A percentile compares a stretch with the other conserved stretches of the same genome.
phyloP scores from a whole-genome alignment of 2,113 vertebrate species.

The Athene cunicularia region DNA sequence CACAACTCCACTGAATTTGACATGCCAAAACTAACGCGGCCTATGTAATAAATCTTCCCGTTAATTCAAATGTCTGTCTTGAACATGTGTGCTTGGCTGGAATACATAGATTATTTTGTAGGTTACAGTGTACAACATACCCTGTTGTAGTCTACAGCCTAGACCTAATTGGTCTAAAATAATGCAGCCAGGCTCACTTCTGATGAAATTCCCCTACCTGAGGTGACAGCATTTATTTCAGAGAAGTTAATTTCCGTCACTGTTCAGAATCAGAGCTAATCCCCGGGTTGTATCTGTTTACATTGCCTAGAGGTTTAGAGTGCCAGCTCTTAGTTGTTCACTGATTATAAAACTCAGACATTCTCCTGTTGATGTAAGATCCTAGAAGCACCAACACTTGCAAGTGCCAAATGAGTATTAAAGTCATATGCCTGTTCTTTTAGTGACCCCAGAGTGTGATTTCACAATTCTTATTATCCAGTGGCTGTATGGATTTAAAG shows the following conservation, averaged over 20 bases:
- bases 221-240: neutral
- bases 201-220: neutral
- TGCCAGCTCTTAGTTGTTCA: neutral
- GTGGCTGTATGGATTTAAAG: neutral
- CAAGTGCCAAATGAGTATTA: neutral
- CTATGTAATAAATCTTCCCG: neutral
- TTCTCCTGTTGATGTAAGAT: neutral
- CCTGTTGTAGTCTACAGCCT: neutral
- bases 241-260: neutral
- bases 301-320: neutral
- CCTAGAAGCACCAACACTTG: neutral
- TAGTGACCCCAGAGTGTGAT: neutral
- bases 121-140: accelerated
- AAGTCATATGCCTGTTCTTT: neutral
- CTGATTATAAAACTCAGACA: neutral
- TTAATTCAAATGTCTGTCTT: neutral
- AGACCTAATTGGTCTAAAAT: neutral
- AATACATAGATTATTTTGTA: neutral
- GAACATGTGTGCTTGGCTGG: neutral
- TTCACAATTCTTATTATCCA: neutral
- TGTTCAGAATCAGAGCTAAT: neutral
- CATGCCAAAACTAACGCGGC: neutral
- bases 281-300: neutral
- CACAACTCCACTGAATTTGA: neutral
- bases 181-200: neutral